A percentile compares a stretch with the other conserved stretches of the same genome.
phyloP scores from a whole-genome alignment of 2,113 vertebrate species.

The Zonotrichia leucophrys region DNA sequence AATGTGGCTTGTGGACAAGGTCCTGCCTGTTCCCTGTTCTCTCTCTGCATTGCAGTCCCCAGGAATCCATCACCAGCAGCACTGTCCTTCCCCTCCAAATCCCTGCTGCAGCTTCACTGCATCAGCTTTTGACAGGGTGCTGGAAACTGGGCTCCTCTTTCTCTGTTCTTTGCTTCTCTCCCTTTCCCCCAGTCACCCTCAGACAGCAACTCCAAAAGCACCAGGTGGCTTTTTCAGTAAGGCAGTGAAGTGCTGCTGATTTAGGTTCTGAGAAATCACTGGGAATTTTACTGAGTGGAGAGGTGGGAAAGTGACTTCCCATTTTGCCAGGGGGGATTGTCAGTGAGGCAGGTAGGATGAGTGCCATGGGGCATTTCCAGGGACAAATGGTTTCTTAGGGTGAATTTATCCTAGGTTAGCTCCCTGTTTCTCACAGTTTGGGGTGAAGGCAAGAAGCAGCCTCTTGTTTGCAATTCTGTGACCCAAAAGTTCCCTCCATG shows the following conservation, averaged over 20 bases:
- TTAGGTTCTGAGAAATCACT: neutral
- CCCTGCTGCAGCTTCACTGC: neutral
- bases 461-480: neutral
- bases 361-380: neutral
- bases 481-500: fast-evolving
- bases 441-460: neutral
- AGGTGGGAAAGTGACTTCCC: neutral
- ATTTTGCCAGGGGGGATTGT: neutral
- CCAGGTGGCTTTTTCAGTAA: neutral
- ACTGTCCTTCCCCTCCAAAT: neutral
- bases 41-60: neutral
- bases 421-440: neutral
- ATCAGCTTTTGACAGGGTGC: neutral
- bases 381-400: neutral
- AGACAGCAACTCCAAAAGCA: neutral
- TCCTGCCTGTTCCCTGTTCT: neutral
- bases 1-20: neutral
- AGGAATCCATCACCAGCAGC: neutral
- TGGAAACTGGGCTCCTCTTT: neutral
- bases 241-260: neutral
- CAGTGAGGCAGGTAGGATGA: neutral
- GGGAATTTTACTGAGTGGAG: neutral
- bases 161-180: neutral
- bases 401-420: neutral
- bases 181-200: neutral